A percentile compares a stretch with the other conserved stretches of the same genome.
These are phyloP conservation scores for Ryuthela nishihirai DNA, from an alignment of 2,888 invertebrate species.

Conservation along the genomic window DNA sequence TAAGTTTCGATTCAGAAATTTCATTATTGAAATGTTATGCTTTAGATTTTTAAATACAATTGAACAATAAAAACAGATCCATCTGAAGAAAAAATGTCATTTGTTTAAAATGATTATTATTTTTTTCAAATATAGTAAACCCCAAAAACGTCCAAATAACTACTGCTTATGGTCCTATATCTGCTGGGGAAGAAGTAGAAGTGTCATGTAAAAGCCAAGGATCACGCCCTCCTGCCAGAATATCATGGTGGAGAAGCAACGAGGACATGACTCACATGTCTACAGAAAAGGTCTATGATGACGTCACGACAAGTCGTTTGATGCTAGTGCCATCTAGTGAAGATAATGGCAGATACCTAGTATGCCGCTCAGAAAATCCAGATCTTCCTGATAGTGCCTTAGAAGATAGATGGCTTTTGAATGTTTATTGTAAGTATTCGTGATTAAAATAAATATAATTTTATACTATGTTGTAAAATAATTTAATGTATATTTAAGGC, in stretches of 20 bases:
- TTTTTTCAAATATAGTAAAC: slow-evolving; percentile 22
- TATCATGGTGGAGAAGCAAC: slow-evolving; percentile 41
- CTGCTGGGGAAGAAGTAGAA: slow-evolving; percentile 38
- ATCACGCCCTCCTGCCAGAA: slow-evolving; percentile 40
- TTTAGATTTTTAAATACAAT: too few species aligned
- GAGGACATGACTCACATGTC: slow-evolving; percentile 32
- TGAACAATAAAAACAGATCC: too few species aligned
- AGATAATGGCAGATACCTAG: slow-evolving; percentile 44
- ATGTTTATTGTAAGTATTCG: slow-evolving; percentile 44
- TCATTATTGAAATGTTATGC: too few species aligned
- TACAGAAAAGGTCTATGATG: slow-evolving; percentile 36
- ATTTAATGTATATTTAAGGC: too few species aligned
- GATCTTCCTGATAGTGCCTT: slow-evolving; percentile 42
- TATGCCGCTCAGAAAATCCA: slow-evolving; percentile 44
- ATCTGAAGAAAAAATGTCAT: too few species aligned
- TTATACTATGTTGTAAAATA: too few species aligned
- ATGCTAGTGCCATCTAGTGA: slow-evolving; percentile 42
- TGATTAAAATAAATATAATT: too few species aligned
- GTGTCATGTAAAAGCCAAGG: slow-evolving; percentile 39
- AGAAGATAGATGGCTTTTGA: slow-evolving; percentile 43
- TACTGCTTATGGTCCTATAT: slow-evolving; percentile 26
- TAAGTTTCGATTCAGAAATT: too few species aligned
- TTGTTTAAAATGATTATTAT: too few species aligned
- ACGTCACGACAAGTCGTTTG: slow-evolving; percentile 42
- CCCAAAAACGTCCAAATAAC: slow-evolving; percentile 37